These are phyloP conservation scores for Tetheella fluctuosa DNA, from an alignment of 2,888 invertebrate species.

Conservation along the genomic window DNA sequence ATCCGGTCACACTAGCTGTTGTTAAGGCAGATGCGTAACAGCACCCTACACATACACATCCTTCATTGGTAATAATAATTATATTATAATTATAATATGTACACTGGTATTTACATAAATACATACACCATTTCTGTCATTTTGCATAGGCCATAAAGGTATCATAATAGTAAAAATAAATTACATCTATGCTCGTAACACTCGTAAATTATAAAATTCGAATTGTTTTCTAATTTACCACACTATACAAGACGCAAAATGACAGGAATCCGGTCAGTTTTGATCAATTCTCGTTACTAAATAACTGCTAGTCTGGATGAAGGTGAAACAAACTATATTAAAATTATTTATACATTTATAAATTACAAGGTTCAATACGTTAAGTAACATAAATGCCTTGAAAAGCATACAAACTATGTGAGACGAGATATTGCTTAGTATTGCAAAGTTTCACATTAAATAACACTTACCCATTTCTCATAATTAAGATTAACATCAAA, in stretches of 20 bases:
- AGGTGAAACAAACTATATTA: constrained; percentile 16
- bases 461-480: background rate
- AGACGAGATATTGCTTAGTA: constrained; percentile 3
- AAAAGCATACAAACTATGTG: constrained; percentile 15
- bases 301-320: constrained; percentile 26
- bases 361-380: background rate
- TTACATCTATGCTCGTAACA: background rate
- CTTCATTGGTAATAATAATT: constrained; percentile 70
- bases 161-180: constrained; percentile 20
- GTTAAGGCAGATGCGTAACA: constrained; percentile 60
- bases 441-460: background rate
- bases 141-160: constrained; percentile 46
- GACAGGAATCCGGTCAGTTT: constrained; percentile 36
- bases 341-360: constrained; percentile 9
- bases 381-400: constrained; percentile 25
- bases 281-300: constrained; percentile 35
- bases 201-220: background rate
- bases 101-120: constrained; percentile 59
- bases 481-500: background rate
- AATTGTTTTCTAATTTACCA: constrained; percentile 25
- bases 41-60: constrained; percentile 62
- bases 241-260: constrained; percentile 29
- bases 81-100: constrained; percentile 48
- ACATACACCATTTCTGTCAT: constrained; percentile 52
- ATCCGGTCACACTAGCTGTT: constrained; percentile 61